These are phyloP conservation scores for Molossus alvarezi DNA, from an alignment of 2,797 vertebrate genomes.

Conservation along the genomic window DNA sequence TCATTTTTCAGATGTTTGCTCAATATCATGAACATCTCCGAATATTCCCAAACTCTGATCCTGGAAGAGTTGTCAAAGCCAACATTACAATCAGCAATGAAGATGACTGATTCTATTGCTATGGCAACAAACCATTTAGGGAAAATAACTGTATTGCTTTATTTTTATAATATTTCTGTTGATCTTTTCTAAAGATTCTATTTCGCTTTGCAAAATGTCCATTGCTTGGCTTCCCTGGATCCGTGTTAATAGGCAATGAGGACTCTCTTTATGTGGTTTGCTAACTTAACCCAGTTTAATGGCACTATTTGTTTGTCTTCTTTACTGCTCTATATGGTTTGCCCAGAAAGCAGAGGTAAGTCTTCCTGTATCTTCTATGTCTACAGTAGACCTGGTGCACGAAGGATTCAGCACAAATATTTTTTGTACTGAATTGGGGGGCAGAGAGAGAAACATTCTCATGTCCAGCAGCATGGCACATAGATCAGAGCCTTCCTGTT, in stretches of 20 bases:
- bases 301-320: background rate
- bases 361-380: background rate
- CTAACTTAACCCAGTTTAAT: background rate
- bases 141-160: background rate
- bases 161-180: background rate
- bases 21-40: background rate
- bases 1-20: constrained; percentile 40
- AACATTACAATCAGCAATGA: background rate
- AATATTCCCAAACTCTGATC: background rate
- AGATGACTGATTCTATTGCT: background rate
- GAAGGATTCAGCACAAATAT: background rate
- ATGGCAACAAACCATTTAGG: background rate
- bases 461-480: accelerated
- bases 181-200: background rate
- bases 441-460: background rate
- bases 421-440: background rate
- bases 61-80: background rate
- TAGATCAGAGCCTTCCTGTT: background rate
- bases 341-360: background rate
- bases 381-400: background rate
- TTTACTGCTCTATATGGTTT: background rate
- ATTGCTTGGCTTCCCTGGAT: background rate
- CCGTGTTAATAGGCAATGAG: background rate
- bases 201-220: background rate
- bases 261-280: background rate